These are phyloP conservation scores for Lemur catta DNA, from an alignment of 2,797 vertebrate genomes.

Conservation along the genomic window DNA sequence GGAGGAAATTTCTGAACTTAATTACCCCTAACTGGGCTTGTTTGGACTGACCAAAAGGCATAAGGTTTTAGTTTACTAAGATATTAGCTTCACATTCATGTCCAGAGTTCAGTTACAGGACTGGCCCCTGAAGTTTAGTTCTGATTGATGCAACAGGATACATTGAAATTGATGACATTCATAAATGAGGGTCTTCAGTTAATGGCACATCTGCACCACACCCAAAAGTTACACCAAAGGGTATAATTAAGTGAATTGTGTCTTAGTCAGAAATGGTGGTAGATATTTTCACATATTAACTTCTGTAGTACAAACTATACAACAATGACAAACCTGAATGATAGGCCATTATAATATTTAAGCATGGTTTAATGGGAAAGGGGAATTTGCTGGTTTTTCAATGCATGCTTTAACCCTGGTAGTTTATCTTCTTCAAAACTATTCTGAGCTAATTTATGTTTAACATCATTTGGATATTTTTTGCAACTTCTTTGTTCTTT, in stretches of 20 bases:
- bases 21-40: background rate
- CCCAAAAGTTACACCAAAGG: background rate
- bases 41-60: background rate
- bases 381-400: background rate
- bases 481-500: slow-evolving; percentile 20
- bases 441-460: background rate
- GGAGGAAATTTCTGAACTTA: slow-evolving; percentile 31
- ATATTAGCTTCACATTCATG: background rate
- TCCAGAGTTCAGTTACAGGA: background rate
- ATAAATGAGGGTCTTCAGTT: background rate
- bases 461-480: slow-evolving; percentile 17
- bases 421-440: slow-evolving; percentile 44
- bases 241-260: background rate
- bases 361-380: background rate
- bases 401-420: background rate
- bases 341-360: background rate
- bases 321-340: background rate
- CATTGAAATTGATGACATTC: background rate
- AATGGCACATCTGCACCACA: background rate
- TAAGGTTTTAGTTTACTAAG: slow-evolving; percentile 15
- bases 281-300: background rate
- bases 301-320: background rate
- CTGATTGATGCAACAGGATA: background rate
- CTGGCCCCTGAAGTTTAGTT: background rate
- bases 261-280: background rate